These are phyloP conservation scores for Cephus cinctus DNA, from an alignment of 1,140 invertebrate genomes.

Conservation along the genomic window DNA sequence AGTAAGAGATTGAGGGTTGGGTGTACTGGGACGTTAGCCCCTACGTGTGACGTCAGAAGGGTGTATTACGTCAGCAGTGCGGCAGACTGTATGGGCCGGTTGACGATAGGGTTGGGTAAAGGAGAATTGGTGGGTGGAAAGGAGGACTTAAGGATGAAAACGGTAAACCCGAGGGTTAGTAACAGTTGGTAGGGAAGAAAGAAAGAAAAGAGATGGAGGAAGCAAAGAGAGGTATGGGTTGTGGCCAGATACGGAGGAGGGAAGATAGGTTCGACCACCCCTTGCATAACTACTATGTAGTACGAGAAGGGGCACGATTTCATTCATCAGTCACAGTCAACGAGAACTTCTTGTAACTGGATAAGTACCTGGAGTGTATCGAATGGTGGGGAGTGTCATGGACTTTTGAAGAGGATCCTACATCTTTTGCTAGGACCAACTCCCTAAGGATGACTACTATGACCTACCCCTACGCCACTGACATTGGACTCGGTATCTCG, in stretches of 20 bases:
- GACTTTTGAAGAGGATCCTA: not conserved
- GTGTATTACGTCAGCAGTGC: slow-evolving; percentile 37
- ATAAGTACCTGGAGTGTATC: too few species aligned
- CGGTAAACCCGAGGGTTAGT: not conserved
- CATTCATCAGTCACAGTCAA: slow-evolving; percentile 45
- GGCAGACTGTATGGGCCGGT: slow-evolving; percentile 27
- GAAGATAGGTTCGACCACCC: slow-evolving; percentile 44
- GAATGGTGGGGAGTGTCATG: too few species aligned
- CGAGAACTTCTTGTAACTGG: too few species aligned
- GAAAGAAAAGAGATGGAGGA: slow-evolving; percentile 13
- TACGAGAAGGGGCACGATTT: slow-evolving; percentile 35
- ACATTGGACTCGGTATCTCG: too few species aligned
- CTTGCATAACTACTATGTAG: too few species aligned
- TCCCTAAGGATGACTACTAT: too few species aligned
- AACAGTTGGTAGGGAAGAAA: not conserved
- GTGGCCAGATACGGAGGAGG: slow-evolving; percentile 15
- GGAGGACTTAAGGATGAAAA: too few species aligned
- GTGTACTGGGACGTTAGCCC: not conserved
- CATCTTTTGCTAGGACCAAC: too few species aligned
- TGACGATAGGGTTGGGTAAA: slow-evolving; percentile 7
- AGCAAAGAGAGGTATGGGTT: not conserved
- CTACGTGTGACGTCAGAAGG: slow-evolving; percentile 38
- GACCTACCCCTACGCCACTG: too few species aligned
- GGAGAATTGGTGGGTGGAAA: not conserved
- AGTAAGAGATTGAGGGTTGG: not conserved